Evolutionary conservation across 53 echinoderm and acorn worm genomes (phyloP).

Genomic region (Temnopleurus reevesii): DNA sequence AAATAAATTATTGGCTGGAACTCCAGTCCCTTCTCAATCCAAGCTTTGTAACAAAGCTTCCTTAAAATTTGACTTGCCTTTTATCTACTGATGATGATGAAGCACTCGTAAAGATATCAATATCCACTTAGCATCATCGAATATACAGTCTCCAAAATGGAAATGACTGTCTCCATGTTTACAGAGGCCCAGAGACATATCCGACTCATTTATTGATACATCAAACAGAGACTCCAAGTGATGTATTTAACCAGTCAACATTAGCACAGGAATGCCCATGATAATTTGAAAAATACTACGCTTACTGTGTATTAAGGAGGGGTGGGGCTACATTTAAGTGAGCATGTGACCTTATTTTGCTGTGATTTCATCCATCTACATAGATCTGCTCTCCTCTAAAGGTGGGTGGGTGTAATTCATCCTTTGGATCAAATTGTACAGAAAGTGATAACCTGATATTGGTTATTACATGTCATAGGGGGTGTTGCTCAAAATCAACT

Average conservation of each 20-base stretch:
- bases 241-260: background rate
- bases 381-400: too few relatives aligned
- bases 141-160: background rate
- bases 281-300: background rate
- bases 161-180: background rate
- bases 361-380: too few relatives aligned
- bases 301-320: background rate
- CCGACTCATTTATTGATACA: background rate
- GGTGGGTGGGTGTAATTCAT: too few relatives aligned
- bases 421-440: too few relatives aligned
- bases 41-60: background rate
- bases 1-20: background rate
- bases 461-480: too few relatives aligned
- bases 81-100: background rate
- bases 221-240: background rate
- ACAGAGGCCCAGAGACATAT: background rate
- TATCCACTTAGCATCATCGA: background rate
- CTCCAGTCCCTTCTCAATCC: too few relatives aligned
- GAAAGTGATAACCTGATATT: too few relatives aligned
- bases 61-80: background rate
- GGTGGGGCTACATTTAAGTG: background rate
- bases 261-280: background rate
- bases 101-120: background rate
- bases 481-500: too few relatives aligned
- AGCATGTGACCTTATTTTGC: background rate